These are phyloP conservation scores for Dorcus parallelipipedus DNA, from an alignment of 2,888 invertebrate genomes.

Conservation along the genomic window DNA sequence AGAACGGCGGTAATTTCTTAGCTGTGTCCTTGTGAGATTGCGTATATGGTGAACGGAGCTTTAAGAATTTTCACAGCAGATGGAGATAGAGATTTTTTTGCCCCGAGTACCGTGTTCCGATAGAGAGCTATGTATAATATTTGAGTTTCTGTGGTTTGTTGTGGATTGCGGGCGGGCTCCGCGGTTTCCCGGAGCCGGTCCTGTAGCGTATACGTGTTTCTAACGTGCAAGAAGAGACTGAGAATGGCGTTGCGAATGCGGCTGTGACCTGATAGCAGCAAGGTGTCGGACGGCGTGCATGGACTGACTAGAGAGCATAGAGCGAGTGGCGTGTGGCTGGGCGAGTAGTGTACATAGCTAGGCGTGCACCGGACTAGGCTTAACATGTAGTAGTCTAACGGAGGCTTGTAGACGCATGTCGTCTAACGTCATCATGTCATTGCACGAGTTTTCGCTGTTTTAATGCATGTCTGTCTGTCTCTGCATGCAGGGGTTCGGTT, in stretches of 20 bases:
- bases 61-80: slow-evolving; percentile 12
- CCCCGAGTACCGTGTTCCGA: slow-evolving; percentile 13
- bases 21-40: too few relatives aligned
- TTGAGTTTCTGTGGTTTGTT: slow-evolving; percentile 22
- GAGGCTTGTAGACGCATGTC: slow-evolving; percentile 48
- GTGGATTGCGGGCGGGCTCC: slow-evolving; percentile 11
- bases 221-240: slow-evolving; percentile 15
- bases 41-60: too few relatives aligned
- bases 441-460: slow-evolving; percentile 76
- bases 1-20: too few relatives aligned
- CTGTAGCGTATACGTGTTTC: slow-evolving; percentile 17
- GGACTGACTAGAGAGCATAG: neutral
- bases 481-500: slow-evolving; percentile 99
- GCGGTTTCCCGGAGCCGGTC: slow-evolving; percentile 7
- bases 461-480: slow-evolving; percentile 94
- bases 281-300: slow-evolving; percentile 5
- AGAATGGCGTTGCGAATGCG: slow-evolving; percentile 19
- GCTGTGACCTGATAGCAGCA: slow-evolving; percentile 18
- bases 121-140: slow-evolving; percentile 19
- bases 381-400: slow-evolving; percentile 39
- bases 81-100: slow-evolving; percentile 7
- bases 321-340: slow-evolving; percentile 11
- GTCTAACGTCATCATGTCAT: slow-evolving; percentile 56
- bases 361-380: slow-evolving; percentile 36
- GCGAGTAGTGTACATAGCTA: slow-evolving; percentile 43